Base-by-base conservation (phyloP, 2,797 vertebrate genomes). In the Glyptemys insculpta region DNA sequence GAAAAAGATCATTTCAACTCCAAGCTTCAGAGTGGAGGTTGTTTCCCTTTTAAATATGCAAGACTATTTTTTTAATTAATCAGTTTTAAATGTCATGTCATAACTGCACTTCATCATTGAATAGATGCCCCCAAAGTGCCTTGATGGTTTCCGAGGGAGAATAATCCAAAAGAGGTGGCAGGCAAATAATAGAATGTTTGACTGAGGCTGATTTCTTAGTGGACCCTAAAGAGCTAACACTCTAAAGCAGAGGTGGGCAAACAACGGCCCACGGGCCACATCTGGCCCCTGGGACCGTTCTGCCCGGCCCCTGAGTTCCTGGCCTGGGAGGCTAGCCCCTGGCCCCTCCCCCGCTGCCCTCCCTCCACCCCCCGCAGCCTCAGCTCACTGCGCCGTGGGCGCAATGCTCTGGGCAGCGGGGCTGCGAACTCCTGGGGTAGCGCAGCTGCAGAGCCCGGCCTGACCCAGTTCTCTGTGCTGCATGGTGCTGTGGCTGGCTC, bases 81-180 rank as follows among this genome's bases (percentile, higher is more conserved):
- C 86, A 74, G 3, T 74, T 97, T 97, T 96, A 98, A 98, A 97
- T 96, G 96, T 93, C 94, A 96, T 85, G 79, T 93, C 91, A 47
- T 54, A 76, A 92, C 52, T 96, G 90, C 59, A 87, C 62, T 93
- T 97, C 95, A 94, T 95, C 83, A 92, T 72, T 11, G 21, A 96
- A 96, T 47, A 96, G 86, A 93, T 90, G 91, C 89, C 81, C 81
- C 85, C 72, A 44, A 93, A 96, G 82, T 94, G 81, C 94, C 78
- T 93, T 89, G 87, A 78, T 84, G 94, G 90, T 92, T 87, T 93
- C 85, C 65, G 83, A 94, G 47, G 56, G 92, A 95, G 37, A 97
- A 90, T 81, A 95, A 97, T 95, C 56, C 49, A 12, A 87, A 81
- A 85, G 23, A 72, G 81, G 57, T 31, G 62, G 79, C 79, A 76